Evolutionary conservation across 2,113 vertebrate species (phyloP).

Genomic region (Otolemur garnettii): DNA sequence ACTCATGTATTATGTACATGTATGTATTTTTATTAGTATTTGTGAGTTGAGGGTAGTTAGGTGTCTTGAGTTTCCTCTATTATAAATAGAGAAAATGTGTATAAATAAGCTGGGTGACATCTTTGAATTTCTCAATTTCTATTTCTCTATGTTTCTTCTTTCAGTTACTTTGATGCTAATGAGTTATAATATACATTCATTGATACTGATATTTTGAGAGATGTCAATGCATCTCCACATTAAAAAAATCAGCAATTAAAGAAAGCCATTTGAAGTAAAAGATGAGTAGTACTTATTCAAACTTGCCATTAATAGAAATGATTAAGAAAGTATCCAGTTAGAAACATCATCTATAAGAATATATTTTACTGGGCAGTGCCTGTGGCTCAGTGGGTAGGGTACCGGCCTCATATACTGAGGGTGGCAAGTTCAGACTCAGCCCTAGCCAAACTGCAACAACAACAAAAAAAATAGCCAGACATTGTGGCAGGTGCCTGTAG

Average conservation of each 20-base stretch:
- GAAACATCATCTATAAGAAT: neutral
- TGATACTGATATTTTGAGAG: neutral
- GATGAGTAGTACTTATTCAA: neutral
- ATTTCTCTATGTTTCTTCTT: neutral
- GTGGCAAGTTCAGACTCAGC: too few species aligned
- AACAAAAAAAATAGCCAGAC: too few species aligned
- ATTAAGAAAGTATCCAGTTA: slow-evolving; percentile 30
- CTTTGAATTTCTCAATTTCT: neutral
- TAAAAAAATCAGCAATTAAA: neutral
- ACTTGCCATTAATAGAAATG: neutral
- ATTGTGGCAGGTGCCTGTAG: too few species aligned
- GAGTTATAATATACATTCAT: neutral
- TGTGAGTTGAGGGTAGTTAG: neutral
- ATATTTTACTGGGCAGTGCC: neutral
- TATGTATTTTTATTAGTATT: neutral
- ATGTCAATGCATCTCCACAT: neutral
- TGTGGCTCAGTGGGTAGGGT: too few species aligned
- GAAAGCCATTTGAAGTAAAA: neutral
- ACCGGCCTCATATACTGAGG: too few species aligned
- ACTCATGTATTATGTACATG: neutral
- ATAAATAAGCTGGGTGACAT: neutral
- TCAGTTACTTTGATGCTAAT: neutral
- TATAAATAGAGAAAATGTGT: neutral
- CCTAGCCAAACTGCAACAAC: too few species aligned
- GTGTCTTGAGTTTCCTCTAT: neutral